These are phyloP conservation scores for Drosophila birchii DNA, from an alignment of 2,888 invertebrate species.

Conservation along the genomic window DNA sequence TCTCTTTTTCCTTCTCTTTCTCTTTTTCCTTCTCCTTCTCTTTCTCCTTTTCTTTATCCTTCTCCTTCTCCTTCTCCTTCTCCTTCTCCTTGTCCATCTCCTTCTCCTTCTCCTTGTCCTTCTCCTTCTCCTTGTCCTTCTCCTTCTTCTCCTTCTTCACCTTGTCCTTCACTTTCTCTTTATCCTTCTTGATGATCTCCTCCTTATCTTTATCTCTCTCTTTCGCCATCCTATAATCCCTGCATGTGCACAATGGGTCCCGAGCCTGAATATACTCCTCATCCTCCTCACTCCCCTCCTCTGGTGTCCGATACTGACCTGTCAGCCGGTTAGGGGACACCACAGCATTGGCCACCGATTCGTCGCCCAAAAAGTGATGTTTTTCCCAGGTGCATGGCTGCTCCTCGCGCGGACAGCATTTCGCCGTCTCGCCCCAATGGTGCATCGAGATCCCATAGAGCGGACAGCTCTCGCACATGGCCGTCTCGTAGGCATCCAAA, in stretches of 20 bases:
- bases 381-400: not conserved
- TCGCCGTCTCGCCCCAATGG: constrained; percentile 14
- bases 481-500: constrained; percentile 66
- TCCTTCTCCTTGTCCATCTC: too few species aligned
- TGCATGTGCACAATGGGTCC: not conserved
- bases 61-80: not conserved
- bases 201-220: not conserved
- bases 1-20: too few species aligned
- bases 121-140: not conserved
- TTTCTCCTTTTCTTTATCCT: not conserved
- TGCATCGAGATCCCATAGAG: constrained; percentile 61
- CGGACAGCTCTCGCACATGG: constrained; percentile 56
- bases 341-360: constrained; percentile 16
- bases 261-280: not conserved
- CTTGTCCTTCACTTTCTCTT: too few species aligned
- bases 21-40: too few species aligned
- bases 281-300: not conserved
- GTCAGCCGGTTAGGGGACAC: not conserved
- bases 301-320: too few species aligned
- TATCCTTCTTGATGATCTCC: too few species aligned
- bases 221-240: not conserved
- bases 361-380: constrained; percentile 47
- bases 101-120: not conserved
- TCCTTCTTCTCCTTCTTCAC: too few species aligned
- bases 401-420: constrained; percentile 26